Conservation (phyloP, 2,888 invertebrate genomes). For the Chorisops tibialis region DNA sequence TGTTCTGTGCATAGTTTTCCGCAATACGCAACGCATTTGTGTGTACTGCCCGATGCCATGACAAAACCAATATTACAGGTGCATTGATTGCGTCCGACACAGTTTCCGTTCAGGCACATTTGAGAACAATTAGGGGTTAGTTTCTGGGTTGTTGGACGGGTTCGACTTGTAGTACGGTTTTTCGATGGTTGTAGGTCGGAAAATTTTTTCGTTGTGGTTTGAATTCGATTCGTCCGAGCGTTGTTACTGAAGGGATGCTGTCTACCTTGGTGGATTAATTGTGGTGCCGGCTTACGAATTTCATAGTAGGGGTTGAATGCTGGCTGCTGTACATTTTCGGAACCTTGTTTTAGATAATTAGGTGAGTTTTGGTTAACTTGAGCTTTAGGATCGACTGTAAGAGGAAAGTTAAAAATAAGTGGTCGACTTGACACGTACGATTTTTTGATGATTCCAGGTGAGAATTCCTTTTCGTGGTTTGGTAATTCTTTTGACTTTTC, state of each 20-base stretch:
- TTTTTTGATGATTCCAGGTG: too few species aligned
- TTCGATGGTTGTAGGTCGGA: too few species aligned
- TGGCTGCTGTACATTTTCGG: not conserved
- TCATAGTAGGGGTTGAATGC: constrained; percentile 3
- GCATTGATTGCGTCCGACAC: constrained; percentile 58
- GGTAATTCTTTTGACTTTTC: too few species aligned
- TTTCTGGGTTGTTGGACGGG: not conserved
- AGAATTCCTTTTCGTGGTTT: too few species aligned
- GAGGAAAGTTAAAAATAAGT: too few species aligned
- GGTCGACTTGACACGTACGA: too few species aligned
- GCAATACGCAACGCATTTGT: constrained; percentile 10
- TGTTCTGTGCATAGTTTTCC: not conserved
- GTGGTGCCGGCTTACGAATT: too few species aligned
- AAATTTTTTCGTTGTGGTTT: not conserved
- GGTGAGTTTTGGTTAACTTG: too few species aligned
- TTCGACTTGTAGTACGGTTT: too few species aligned
- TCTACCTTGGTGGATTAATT: not conserved
- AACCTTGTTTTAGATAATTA: too few species aligned
- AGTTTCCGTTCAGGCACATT: constrained; percentile 53
- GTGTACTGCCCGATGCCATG: constrained; percentile 2
- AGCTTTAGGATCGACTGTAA: too few species aligned
- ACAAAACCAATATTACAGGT: constrained; percentile 54
- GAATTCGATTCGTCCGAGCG: too few species aligned
- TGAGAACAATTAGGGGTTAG: constrained; percentile 43
- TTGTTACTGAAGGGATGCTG: not conserved